Conservation (phyloP, 2,797 vertebrate genomes). For the Gadopsis bispinosus region DNA sequence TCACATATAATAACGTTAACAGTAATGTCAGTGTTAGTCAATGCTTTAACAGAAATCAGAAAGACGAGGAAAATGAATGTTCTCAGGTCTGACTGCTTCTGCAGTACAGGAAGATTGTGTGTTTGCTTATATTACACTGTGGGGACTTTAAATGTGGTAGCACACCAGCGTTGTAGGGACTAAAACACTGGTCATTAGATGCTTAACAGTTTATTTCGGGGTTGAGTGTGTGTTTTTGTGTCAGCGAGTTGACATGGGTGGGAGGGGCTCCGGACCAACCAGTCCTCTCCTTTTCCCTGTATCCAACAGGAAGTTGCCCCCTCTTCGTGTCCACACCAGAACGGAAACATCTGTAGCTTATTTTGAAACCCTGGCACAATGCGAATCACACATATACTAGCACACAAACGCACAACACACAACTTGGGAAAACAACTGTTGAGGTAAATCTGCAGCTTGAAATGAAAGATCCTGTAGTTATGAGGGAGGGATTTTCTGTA, state of each 20-base stretch:
- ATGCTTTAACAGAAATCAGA: not conserved
- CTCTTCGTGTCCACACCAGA: slow-evolving; percentile 72
- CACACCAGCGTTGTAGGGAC: not conserved
- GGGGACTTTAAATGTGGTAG: not conserved
- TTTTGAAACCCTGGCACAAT: slow-evolving; percentile 79
- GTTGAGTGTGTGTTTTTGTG: slow-evolving; percentile 34
- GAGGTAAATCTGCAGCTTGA: slow-evolving; percentile 27
- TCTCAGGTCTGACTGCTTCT: slow-evolving; percentile 23
- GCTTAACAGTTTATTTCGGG: slow-evolving; percentile 13
- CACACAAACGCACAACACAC: slow-evolving; percentile 27
- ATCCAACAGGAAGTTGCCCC: slow-evolving; percentile 82
- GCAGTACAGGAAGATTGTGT: slow-evolving; percentile 29
- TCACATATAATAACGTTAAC: not conserved
- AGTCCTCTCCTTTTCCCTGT: slow-evolving; percentile 34
- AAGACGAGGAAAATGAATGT: not conserved
- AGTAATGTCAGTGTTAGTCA: not conserved
- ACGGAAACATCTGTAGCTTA: slow-evolving; percentile 88
- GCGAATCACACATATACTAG: slow-evolving; percentile 50
- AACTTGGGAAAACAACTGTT: slow-evolving; percentile 24
- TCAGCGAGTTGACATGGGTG: slow-evolving; percentile 46
- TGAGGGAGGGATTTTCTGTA: slow-evolving; percentile 2
- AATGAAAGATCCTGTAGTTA: slow-evolving; percentile 12
- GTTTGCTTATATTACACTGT: not conserved
- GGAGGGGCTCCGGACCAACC: slow-evolving; percentile 60
- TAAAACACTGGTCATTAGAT: slow-evolving; percentile 7